A percentile compares a stretch with the other conserved stretches of the same genome.
Evolutionary conservation across 2,888 invertebrate species (phyloP).

Genomic region (Acronicta psi): DNA sequence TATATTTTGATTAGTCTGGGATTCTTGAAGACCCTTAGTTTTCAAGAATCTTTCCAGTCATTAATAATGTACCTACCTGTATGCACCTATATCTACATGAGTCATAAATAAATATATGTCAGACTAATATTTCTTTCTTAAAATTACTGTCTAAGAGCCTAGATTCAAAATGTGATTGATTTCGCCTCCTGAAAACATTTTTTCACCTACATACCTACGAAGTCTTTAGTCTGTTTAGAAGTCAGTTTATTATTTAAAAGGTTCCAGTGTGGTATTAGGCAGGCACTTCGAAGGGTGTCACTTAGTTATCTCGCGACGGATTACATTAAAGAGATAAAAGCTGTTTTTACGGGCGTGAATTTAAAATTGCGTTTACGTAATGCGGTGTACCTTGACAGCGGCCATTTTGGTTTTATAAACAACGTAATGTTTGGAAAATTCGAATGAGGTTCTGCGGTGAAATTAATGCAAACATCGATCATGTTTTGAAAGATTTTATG

Average conservation of each 20-base stretch:
- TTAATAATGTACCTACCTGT: too few relatives aligned
- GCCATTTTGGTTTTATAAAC: conserved; percentile 52
- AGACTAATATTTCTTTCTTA: too few relatives aligned
- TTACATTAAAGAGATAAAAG: conserved; percentile 80
- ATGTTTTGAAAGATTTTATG: too few relatives aligned
- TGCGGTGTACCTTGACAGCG: conserved; percentile 50
- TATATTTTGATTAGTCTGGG: too few relatives aligned
- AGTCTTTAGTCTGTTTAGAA: conserved; percentile 43
- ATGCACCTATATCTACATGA: too few relatives aligned
- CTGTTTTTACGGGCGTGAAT: conserved; percentile 80
- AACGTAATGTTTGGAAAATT: conserved; percentile 35
- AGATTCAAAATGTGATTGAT: too few relatives aligned
- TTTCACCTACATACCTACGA: conserved; percentile 26
- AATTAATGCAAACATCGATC: too few relatives aligned
- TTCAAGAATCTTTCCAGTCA: too few relatives aligned
- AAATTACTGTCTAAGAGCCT: too few relatives aligned
- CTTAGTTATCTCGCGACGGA: conserved; percentile 71
- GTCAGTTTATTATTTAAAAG: conserved; percentile 60
- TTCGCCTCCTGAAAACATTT: too few relatives aligned
- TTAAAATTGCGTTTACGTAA: conserved; percentile 77
- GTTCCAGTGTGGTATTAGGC: conserved; percentile 40
- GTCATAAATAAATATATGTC: too few relatives aligned
- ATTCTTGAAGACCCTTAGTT: too few relatives aligned
- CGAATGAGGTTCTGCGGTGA: background rate
- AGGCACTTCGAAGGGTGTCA: conserved; percentile 63